Evolutionary conservation across 2,113 vertebrate species (phyloP).

Genomic region (Nycticryphes semicollaris): DNA sequence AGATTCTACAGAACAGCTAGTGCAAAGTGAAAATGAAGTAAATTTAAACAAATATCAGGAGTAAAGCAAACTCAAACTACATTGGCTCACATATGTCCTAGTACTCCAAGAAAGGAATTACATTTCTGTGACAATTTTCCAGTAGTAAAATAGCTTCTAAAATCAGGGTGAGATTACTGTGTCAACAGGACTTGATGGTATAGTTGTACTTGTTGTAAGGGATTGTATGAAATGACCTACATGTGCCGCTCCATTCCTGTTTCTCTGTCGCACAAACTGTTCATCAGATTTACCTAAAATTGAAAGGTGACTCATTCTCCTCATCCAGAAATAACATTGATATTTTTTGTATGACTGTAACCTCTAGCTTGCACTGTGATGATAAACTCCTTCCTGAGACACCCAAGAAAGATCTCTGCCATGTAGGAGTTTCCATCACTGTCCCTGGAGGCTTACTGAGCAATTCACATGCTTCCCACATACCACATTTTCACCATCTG

Average conservation of each 20-base stretch:
- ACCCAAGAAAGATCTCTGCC: neutral
- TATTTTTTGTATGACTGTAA: neutral
- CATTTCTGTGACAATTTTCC: neutral
- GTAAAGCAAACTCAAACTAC: neutral
- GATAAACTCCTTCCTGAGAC: slow-evolving; percentile 4
- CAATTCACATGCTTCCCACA: slow-evolving; percentile 37
- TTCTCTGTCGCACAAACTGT: neutral
- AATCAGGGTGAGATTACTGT: neutral
- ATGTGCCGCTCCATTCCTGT: neutral
- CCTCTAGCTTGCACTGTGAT: neutral
- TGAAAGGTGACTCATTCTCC: slow-evolving; percentile 29
- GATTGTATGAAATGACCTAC: neutral
- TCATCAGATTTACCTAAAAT: neutral
- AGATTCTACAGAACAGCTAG: neutral
- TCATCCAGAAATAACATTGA: neutral
- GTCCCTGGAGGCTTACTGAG: slow-evolving; percentile 39
- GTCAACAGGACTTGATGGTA: neutral
- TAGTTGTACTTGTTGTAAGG: neutral
- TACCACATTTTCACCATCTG: slow-evolving; percentile 48
- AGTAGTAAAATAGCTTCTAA: neutral
- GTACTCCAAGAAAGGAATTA: neutral
- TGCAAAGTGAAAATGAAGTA: neutral
- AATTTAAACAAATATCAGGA: neutral
- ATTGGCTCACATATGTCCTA: neutral
- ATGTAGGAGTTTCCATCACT: slow-evolving; percentile 25